Evolutionary conservation across 1,140 invertebrate species (phyloP), one percentile per base, ranked within the genome.

Genomic region (Drosophila santomea): DNA sequence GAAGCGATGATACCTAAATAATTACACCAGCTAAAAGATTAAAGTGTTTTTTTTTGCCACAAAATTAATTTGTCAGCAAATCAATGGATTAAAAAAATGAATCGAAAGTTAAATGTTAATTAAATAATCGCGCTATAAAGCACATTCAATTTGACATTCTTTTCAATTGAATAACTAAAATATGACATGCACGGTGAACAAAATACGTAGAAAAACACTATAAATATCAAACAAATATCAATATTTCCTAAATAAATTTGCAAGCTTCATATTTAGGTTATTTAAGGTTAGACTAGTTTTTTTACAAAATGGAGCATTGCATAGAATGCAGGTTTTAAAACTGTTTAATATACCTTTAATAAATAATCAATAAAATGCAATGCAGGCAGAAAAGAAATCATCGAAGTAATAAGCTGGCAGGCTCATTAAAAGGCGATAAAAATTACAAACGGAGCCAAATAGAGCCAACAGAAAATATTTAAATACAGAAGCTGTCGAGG

Each of bases 401-500:
- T 20, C 39, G 14, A 8, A 28, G 23, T 41, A 43, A 41, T 50
- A 50, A 67, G 41, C 38, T 20, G 5, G 14, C 14, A 14, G 17
- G 28, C 45, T 43, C 28, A 67, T 64, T 51, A 67, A 67, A 62
- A 63, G 35, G 35, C 25, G 6, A 60, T 64, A 28, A 39, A 61
- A 25, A 17, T 15, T 51, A 51, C 48, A n/a, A 39, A 39, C n/a
- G n/a, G 10, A 25, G 5, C 12, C 45, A 15, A 50, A 54, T 11
- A 25, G n/a, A 38, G 15, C 25, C n/a, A 39, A 4, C 17, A 15
- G n/a, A 43, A 60, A 41, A 43, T 14, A 62, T 62, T 59, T 59
- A 62, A 62, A 62, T 62, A 58, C 60, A 62, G 11, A 12, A 59
- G 52, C 50, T 23, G 23, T 56, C 54, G 35, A 28, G 6, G 10